phyloP scores from a whole-genome alignment of 2,113 vertebrate species.

The Ivindomyrus marchei region DNA sequence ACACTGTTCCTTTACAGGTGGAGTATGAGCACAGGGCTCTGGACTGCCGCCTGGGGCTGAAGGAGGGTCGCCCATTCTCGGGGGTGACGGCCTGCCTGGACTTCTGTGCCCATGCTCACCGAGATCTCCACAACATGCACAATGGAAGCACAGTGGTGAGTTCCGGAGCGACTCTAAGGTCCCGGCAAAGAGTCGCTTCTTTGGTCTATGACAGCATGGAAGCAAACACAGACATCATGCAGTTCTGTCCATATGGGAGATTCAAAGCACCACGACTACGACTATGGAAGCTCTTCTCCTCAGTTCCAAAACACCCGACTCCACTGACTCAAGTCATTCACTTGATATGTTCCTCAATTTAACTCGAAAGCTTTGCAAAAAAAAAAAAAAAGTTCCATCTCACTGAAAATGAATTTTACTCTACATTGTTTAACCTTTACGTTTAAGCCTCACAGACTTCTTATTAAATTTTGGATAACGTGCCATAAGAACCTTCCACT shows the following conservation, averaged over 20 bases:
- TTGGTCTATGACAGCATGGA: background rate
- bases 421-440: background rate
- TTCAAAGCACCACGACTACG: too few relatives aligned
- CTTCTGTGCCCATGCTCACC: conserved; percentile 93
- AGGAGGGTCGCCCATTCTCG: conserved; percentile 91
- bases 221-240: background rate
- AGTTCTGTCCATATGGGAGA: background rate
- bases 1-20: conserved; percentile 59
- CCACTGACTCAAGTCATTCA: background rate
- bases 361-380: background rate
- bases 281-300: background rate
- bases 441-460: background rate
- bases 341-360: background rate
- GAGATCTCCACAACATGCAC: conserved; percentile 95
- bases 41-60: conserved; percentile 83
- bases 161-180: background rate
- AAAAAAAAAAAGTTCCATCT: background rate
- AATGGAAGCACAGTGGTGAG: conserved; percentile 93
- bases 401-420: background rate
- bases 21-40: conserved; percentile 85
- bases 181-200: background rate
- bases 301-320: background rate
- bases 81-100: conserved; percentile 95
- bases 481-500: background rate
- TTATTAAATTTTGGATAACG: background rate